Evolutionary conservation across 1,140 invertebrate species (phyloP).

Genomic region (Vollenhovia emeryi): DNA sequence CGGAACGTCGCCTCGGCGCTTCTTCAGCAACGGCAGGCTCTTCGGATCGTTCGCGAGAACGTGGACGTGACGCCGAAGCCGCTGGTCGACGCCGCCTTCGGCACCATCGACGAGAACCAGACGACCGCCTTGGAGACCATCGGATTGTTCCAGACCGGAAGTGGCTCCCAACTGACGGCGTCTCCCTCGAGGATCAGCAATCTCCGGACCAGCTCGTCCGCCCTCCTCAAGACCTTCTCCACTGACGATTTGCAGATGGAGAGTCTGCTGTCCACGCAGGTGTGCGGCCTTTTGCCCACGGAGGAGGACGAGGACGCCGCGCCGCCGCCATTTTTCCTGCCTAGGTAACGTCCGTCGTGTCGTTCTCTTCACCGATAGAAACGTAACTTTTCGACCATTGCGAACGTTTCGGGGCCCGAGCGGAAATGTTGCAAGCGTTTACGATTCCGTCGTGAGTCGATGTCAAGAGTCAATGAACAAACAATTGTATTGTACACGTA

Average conservation of each 20-base stretch:
- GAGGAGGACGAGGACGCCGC: slow-evolving; percentile 78
- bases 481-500: too few species aligned
- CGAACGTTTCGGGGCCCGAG: too few species aligned
- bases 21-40: slow-evolving; percentile 63
- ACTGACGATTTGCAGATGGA: slow-evolving; percentile 66
- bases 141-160: slow-evolving; percentile 41
- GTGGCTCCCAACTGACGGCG: slow-evolving; percentile 39
- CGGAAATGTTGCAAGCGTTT: too few species aligned
- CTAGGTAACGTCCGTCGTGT: slow-evolving; percentile 79
- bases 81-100: slow-evolving; percentile 60
- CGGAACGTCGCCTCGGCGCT: slow-evolving; percentile 57
- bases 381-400: background rate
- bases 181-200: slow-evolving; percentile 39
- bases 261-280: slow-evolving; percentile 87
- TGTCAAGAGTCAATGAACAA: too few species aligned
- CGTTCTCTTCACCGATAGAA: background rate
- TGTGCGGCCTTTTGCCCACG: slow-evolving; percentile 83
- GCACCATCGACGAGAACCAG: slow-evolving; percentile 61
- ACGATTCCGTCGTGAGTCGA: too few species aligned
- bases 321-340: slow-evolving; percentile 85
- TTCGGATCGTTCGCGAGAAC: slow-evolving; percentile 57
- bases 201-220: slow-evolving; percentile 53
- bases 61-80: slow-evolving; percentile 72
- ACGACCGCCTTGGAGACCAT: slow-evolving; percentile 72
- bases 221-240: slow-evolving; percentile 48